A percentile compares a stretch with the other conserved stretches of the same genome.
Evolutionary conservation across 1,140 invertebrate species (phyloP).

Genomic region (Charaxes varanes): DNA sequence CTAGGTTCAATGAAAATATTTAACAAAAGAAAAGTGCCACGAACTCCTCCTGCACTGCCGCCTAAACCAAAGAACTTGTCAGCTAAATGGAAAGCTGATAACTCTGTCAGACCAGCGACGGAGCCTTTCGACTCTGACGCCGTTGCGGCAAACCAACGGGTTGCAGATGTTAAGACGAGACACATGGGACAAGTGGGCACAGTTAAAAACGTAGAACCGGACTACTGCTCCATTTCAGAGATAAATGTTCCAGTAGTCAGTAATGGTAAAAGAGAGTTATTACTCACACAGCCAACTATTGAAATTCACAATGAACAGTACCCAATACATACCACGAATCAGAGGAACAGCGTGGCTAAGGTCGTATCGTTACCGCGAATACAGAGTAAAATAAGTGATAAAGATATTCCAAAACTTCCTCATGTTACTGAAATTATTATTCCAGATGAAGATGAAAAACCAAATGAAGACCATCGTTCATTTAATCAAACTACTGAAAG

Average conservation of each 20-base stretch:
- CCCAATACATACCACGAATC: slow-evolving; percentile 48
- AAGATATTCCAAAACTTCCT: slow-evolving; percentile 76
- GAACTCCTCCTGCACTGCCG: slow-evolving; percentile 80
- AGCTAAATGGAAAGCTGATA: slow-evolving; percentile 76
- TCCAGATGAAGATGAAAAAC: slow-evolving; percentile 74
- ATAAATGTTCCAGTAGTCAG: slow-evolving; percentile 77
- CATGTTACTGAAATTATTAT: slow-evolving; percentile 78
- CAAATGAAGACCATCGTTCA: slow-evolving; percentile 46
- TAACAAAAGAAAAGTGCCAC: slow-evolving; percentile 75
- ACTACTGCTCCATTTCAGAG: slow-evolving; percentile 80
- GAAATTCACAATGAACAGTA: slow-evolving; percentile 72
- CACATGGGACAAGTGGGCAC: slow-evolving; percentile 67
- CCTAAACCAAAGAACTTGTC: slow-evolving; percentile 81
- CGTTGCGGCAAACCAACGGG: slow-evolving; percentile 78
- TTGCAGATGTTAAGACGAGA: slow-evolving; percentile 75
- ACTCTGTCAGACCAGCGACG: slow-evolving; percentile 50
- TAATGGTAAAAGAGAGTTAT: slow-evolving; percentile 68
- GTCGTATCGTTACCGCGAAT: slow-evolving; percentile 64
- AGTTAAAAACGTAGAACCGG: slow-evolving; percentile 72
- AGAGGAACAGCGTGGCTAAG: slow-evolving; percentile 61
- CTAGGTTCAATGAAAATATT: slow-evolving; percentile 63
- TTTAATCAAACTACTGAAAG: slow-evolving; percentile 45
- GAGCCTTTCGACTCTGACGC: slow-evolving; percentile 76
- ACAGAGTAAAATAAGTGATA: slow-evolving; percentile 71
- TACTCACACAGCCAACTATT: slow-evolving; percentile 68